These are phyloP conservation scores for Pseudococcus jackbeardsleyi DNA, from an alignment of 2,888 invertebrate genomes.

Conservation along the genomic window DNA sequence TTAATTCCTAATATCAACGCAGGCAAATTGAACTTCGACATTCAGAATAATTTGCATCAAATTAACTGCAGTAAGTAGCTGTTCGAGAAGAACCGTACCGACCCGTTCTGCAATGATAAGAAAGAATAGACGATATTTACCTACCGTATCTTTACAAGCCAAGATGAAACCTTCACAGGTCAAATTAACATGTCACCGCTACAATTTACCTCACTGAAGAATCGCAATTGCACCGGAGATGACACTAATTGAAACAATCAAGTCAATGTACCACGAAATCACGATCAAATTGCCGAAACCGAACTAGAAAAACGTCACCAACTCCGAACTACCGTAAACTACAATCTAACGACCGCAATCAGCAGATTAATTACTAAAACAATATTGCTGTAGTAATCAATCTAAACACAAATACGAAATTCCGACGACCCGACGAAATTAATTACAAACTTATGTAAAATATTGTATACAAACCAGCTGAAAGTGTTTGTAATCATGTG, in stretches of 20 bases:
- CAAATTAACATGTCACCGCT: slow-evolving; percentile 2
- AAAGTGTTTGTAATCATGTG: slow-evolving; percentile 47
- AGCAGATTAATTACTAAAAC: not conserved
- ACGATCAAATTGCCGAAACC: not conserved
- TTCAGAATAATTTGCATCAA: not conserved
- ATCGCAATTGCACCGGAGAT: not conserved
- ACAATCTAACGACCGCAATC: not conserved
- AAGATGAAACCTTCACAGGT: slow-evolving; percentile 4
- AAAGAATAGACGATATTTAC: not conserved
- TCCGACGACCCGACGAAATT: not conserved
- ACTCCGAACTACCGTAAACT: not conserved
- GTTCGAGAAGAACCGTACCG: not conserved
- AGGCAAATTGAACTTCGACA: not conserved
- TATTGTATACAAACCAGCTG: slow-evolving; percentile 35
- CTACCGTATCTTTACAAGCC: not conserved
- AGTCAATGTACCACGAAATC: slow-evolving; percentile 7
- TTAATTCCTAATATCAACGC: not conserved
- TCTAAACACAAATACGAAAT: slow-evolving; percentile 1
- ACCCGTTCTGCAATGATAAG: not conserved
- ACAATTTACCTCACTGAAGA: not conserved
- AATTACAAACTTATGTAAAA: slow-evolving; percentile 25
- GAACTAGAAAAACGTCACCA: not conserved
- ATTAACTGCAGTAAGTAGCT: not conserved
- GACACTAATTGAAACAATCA: slow-evolving; percentile 11
- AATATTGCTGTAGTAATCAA: not conserved